These are phyloP conservation scores for Mystacides longicornis DNA, from an alignment of 2,888 invertebrate genomes.

Conservation along the genomic window DNA sequence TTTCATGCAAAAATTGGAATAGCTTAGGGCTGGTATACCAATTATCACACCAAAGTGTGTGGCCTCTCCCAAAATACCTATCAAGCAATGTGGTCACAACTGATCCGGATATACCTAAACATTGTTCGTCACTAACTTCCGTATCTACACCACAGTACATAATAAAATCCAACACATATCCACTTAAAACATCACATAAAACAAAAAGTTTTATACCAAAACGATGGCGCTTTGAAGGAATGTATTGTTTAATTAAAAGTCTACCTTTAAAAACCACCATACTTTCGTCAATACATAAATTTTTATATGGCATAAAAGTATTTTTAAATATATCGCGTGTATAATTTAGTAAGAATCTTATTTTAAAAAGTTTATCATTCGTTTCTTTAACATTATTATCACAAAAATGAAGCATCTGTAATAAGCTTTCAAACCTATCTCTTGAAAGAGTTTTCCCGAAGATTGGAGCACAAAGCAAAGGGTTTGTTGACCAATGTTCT, in stretches of 20 bases:
- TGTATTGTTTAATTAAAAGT: not conserved
- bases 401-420: too few relatives aligned
- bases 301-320: not conserved
- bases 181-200: not conserved
- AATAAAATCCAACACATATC: not conserved
- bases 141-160: not conserved
- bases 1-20: conserved; percentile 1
- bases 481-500: too few relatives aligned
- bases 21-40: conserved; percentile 14
- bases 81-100: conserved; percentile 13
- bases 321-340: not conserved
- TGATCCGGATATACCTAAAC: conserved; percentile 10
- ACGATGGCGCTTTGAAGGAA: not conserved
- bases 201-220: not conserved
- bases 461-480: too few relatives aligned
- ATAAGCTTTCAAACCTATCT: too few relatives aligned
- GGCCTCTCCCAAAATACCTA: conserved; percentile 9
- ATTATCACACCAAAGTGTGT: conserved; percentile 8
- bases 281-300: not conserved
- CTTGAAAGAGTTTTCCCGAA: too few relatives aligned
- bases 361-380: too few relatives aligned
- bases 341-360: too few relatives aligned
- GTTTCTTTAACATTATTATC: too few relatives aligned
- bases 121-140: not conserved
- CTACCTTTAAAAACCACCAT: not conserved